phyloP scores from a whole-genome alignment of 1,140 invertebrate genomes.

The Amyelois transitella region DNA sequence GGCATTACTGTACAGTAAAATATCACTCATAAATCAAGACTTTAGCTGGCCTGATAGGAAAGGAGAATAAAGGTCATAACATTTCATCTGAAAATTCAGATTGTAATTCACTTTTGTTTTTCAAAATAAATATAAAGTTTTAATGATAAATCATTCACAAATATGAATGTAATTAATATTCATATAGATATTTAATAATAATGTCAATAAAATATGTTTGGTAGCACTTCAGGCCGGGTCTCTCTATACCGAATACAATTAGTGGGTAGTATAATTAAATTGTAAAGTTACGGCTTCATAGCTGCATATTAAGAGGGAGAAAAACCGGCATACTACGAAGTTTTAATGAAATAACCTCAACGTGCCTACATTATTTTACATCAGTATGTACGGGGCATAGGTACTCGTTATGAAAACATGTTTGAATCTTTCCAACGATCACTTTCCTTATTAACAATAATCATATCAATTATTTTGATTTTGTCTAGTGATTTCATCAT shows the following conservation, averaged over 20 bases:
- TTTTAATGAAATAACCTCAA: constrained; percentile 33
- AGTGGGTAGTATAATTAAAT: constrained; percentile 26
- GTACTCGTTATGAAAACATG: neutral
- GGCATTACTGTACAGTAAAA: too few species aligned
- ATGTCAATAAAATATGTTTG: neutral
- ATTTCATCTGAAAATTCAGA: too few species aligned
- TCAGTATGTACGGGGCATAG: neutral
- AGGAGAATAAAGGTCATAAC: too few species aligned
- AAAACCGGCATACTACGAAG: constrained; percentile 21
- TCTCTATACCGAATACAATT: constrained; percentile 26
- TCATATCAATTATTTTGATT: too few species aligned
- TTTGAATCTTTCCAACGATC: neutral
- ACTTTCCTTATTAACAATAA: too few species aligned
- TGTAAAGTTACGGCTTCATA: constrained; percentile 28
- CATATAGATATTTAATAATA: neutral
- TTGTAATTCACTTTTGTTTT: too few species aligned
- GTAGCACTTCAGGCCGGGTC: neutral
- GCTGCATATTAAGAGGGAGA: constrained; percentile 27
- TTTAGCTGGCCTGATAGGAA: too few species aligned
- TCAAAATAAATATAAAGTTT: neutral
- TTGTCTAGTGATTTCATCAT: too few species aligned
- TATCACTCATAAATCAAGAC: too few species aligned
- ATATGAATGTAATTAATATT: too few species aligned
- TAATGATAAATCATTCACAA: too few species aligned
- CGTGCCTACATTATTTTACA: constrained; percentile 8